These are phyloP conservation scores for Ursus arctos DNA, from an alignment of 2,113 vertebrate genomes.

Conservation along the genomic window DNA sequence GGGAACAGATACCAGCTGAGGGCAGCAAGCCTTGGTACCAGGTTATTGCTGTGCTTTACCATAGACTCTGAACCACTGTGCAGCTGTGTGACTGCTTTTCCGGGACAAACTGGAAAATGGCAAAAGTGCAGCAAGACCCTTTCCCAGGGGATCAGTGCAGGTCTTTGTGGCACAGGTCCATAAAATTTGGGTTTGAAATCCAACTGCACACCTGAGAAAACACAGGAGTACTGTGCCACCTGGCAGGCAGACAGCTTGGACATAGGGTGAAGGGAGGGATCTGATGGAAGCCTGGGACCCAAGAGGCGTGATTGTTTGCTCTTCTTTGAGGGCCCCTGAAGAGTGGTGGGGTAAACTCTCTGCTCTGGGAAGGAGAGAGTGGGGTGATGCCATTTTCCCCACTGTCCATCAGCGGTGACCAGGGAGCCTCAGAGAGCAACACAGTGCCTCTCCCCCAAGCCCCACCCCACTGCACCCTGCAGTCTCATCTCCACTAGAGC, in stretches of 20 bases:
- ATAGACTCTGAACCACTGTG: background rate
- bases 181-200: background rate
- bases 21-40: background rate
- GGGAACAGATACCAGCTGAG: background rate
- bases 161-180: background rate
- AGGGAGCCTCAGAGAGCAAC: background rate
- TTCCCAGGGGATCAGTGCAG: background rate
- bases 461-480: background rate
- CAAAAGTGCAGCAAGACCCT: background rate
- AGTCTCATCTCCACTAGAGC: background rate
- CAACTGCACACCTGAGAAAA: background rate
- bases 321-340: background rate
- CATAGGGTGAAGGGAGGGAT: background rate
- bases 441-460: background rate
- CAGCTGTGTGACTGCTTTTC: background rate
- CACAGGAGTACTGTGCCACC: background rate
- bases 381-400: background rate
- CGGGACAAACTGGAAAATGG: background rate
- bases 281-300: background rate
- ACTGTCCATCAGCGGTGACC: background rate
- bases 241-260: background rate
- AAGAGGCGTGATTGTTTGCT: background rate
- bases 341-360: background rate
- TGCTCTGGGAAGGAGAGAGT: background rate
- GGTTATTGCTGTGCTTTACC: background rate